Evolutionary conservation across 1,140 invertebrate genomes (phyloP).

Genomic region (Aphaenogaster floridana): DNA sequence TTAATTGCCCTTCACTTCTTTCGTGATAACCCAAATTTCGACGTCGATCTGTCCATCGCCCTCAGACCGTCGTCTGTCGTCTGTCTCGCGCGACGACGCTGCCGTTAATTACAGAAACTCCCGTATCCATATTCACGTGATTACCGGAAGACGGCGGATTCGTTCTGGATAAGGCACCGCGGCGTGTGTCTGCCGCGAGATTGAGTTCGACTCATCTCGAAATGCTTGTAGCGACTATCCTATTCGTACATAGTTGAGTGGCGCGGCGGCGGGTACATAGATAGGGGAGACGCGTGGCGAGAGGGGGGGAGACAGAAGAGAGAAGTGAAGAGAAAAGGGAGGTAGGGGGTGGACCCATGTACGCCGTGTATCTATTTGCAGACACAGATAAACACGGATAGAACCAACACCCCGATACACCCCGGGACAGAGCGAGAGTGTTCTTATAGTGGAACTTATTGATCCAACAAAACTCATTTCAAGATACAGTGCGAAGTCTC

Average conservation of each 20-base stretch:
- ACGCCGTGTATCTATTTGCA: slow-evolving; percentile 83
- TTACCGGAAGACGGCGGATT: slow-evolving; percentile 71
- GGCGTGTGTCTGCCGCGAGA: slow-evolving; percentile 75
- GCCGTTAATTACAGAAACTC: slow-evolving; percentile 76
- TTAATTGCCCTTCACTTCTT: slow-evolving; percentile 53
- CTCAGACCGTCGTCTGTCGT: slow-evolving; percentile 18
- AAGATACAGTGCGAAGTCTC: slow-evolving; percentile 88
- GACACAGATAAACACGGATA: slow-evolving; percentile 84
- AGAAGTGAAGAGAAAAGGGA: slow-evolving; percentile 60
- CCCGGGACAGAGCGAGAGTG: slow-evolving; percentile 83
- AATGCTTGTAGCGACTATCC: slow-evolving; percentile 79
- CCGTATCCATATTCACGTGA: slow-evolving; percentile 77
- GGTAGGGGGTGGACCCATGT: slow-evolving; percentile 78
- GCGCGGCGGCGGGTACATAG: slow-evolving; percentile 78
- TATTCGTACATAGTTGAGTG: slow-evolving; percentile 80
- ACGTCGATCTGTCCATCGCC: slow-evolving; percentile 24
- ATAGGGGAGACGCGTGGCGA: slow-evolving; percentile 43
- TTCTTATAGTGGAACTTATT: slow-evolving; percentile 88
- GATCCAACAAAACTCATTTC: slow-evolving; percentile 88
- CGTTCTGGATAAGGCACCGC: slow-evolving; percentile 70
- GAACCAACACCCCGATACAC: slow-evolving; percentile 79
- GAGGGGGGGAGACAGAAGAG: slow-evolving; percentile 63
- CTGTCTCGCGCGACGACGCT: slow-evolving; percentile 21
- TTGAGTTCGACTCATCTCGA: slow-evolving; percentile 83
- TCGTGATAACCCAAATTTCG: slow-evolving; percentile 52